phyloP scores from a whole-genome alignment of 2,797 vertebrate species.

The Eospalax fontanierii region DNA sequence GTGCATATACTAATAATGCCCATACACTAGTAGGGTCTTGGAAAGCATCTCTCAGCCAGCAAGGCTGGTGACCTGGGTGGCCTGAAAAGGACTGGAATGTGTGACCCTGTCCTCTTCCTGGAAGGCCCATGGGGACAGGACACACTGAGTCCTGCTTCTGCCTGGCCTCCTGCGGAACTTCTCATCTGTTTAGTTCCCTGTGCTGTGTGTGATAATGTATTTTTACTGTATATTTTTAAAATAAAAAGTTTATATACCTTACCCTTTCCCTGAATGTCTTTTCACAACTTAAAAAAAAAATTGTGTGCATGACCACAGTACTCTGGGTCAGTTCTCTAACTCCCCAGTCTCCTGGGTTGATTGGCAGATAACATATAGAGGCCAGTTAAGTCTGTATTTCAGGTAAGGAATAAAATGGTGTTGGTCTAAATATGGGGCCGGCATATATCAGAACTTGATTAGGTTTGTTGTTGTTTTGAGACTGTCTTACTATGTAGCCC shows the following conservation, averaged over 20 bases:
- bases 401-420: accelerated
- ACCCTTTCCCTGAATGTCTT: neutral
- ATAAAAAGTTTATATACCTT: conserved; percentile 78
- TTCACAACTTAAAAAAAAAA: neutral
- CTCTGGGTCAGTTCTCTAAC: neutral
- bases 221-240: conserved; percentile 79
- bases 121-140: neutral
- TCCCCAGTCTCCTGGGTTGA: neutral
- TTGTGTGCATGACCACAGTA: neutral
- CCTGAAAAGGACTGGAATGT: no score
- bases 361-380: accelerated
- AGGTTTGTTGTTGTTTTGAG: neutral
- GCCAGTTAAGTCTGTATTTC: no score
- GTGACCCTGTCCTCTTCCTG: neutral
- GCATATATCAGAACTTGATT: neutral
- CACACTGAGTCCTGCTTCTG: neutral
- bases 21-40: neutral
- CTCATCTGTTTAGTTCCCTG: neutral
- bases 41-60: neutral
- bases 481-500: neutral
- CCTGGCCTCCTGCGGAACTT: neutral
- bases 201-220: conserved; percentile 58
- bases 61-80: neutral
- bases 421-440: accelerated
- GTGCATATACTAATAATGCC: neutral